Evolutionary conservation across 1,140 invertebrate species (phyloP).

Genomic region (Saccostrea cuccullata): DNA sequence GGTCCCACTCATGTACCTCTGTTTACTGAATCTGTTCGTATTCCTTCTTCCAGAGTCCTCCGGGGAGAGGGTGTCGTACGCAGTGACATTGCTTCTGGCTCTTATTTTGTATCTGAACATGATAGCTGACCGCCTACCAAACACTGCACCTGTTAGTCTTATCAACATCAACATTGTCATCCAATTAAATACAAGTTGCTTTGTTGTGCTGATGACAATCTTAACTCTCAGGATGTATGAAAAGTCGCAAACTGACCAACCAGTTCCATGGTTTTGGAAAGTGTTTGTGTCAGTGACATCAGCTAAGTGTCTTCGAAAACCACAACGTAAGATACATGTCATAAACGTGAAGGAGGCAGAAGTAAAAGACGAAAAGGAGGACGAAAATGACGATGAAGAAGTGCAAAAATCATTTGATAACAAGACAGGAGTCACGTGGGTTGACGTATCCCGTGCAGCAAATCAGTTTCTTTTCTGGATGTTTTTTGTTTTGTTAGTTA

Average conservation of each 20-base stretch:
- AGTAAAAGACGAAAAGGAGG: background rate
- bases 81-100: slow-evolving; percentile 43
- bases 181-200: background rate
- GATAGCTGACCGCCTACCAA: slow-evolving; percentile 19
- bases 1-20: slow-evolving; percentile 17
- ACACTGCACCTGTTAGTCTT: background rate
- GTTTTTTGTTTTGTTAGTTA: background rate
- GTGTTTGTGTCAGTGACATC: background rate
- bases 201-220: background rate
- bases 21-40: slow-evolving; percentile 41
- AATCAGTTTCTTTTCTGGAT: background rate
- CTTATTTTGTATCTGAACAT: slow-evolving; percentile 35
- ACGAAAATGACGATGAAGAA: background rate
- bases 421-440: background rate
- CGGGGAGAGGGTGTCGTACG: slow-evolving; percentile 46
- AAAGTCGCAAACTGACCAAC: background rate
- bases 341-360: background rate
- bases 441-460: background rate
- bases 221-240: background rate
- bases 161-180: background rate
- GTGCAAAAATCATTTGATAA: background rate
- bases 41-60: slow-evolving; percentile 40
- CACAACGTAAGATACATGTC: background rate
- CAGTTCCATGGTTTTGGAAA: background rate
- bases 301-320: background rate